Evolutionary conservation across 2,113 vertebrate species (phyloP).

Genomic region (Megalops atlanticus): DNA sequence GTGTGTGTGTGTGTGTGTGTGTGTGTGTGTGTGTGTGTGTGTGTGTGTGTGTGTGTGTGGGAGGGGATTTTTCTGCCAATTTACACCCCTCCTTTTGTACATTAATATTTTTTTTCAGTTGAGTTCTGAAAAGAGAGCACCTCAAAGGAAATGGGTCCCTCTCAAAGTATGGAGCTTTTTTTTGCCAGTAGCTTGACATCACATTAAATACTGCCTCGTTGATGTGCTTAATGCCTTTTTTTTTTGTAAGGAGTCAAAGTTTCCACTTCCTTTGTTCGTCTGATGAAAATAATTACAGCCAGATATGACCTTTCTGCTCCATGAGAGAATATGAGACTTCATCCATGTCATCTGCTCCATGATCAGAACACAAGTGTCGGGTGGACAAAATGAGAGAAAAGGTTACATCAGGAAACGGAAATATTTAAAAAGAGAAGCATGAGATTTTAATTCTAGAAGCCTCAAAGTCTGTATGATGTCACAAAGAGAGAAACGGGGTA

Average conservation of each 20-base stretch:
- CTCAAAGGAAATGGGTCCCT: too few species aligned
- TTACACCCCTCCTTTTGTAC: too few species aligned
- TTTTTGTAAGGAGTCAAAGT: slow-evolving; percentile 52
- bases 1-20: too few species aligned
- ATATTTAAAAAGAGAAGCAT: slow-evolving; percentile 33
- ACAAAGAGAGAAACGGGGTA: neutral
- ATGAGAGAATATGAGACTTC: slow-evolving; percentile 56
- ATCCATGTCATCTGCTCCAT: slow-evolving; percentile 60
- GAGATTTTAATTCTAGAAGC: slow-evolving; percentile 36
- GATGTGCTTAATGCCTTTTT: slow-evolving; percentile 47
- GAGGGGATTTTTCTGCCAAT: too few species aligned
- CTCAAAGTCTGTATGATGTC: slow-evolving; percentile 51
- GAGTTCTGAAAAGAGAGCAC: too few species aligned
- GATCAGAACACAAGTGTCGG: slow-evolving; percentile 69
- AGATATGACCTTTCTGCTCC: slow-evolving; percentile 71
- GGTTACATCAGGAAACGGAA: slow-evolving; percentile 64
- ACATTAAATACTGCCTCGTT: slow-evolving; percentile 45
- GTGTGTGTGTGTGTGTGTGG: too few species aligned
- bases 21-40: too few species aligned
- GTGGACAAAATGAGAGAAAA: slow-evolving; percentile 69
- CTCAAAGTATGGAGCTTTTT: too few species aligned
- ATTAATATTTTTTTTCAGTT: too few species aligned
- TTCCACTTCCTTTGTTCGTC: slow-evolving; percentile 53
- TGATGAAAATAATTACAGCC: slow-evolving; percentile 76
- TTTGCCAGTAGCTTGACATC: slow-evolving; percentile 52